phyloP scores from a whole-genome alignment of 2,797 vertebrate species.

The Sphaeramia orbicularis region DNA sequence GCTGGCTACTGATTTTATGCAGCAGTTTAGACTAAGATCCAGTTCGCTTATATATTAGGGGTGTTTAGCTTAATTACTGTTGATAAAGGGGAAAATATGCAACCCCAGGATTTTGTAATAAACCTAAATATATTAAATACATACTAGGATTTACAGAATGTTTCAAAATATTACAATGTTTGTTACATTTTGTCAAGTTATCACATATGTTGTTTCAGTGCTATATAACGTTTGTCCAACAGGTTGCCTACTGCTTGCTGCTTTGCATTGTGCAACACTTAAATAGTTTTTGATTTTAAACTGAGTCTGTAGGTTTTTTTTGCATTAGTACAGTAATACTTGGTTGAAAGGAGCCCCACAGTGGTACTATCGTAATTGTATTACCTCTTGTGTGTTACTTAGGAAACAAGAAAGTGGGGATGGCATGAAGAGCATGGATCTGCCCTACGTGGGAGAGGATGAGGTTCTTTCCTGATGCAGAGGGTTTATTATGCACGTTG shows the following conservation, averaged over 20 bases:
- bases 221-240: constrained; percentile 26
- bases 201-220: neutral
- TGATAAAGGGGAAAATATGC: too few relatives aligned
- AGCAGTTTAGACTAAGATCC: too few relatives aligned
- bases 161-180: too few relatives aligned
- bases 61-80: too few relatives aligned
- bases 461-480: constrained; percentile 91
- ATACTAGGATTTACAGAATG: neutral
- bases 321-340: constrained; percentile 3
- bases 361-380: constrained; percentile 24
- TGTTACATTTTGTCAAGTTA: neutral
- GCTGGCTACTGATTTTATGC: too few relatives aligned
- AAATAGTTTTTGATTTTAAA: too few relatives aligned
- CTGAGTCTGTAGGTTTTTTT: neutral
- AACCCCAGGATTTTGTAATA: too few relatives aligned
- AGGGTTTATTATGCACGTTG: constrained; percentile 40
- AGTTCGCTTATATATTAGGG: too few relatives aligned
- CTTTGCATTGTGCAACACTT: neutral
- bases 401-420: constrained; percentile 95
- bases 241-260: constrained; percentile 12
- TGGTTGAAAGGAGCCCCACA: constrained; percentile 8
- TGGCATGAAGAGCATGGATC: constrained; percentile 84
- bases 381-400: constrained; percentile 70
- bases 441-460: constrained; percentile 90
- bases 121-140: too few relatives aligned